Percentiles rank a stretch among this genome's conserved stretches.
Evolutionary conservation across 2,797 vertebrate species (phyloP).

Genomic region (Enteromius trimaculatus): DNA sequence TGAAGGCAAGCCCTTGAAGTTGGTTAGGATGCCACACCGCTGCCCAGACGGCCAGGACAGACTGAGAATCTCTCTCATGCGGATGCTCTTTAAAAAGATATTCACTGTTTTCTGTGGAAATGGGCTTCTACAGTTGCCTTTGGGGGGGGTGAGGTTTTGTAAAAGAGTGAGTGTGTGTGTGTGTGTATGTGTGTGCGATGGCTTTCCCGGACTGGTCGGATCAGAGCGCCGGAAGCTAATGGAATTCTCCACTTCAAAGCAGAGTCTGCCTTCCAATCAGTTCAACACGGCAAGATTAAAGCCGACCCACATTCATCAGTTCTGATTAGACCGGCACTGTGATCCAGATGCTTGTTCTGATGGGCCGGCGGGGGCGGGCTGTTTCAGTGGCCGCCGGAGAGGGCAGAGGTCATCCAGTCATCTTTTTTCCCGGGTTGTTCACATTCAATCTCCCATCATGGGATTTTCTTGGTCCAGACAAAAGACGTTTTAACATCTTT

Average conservation of each 20-base stretch:
- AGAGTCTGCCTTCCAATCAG: constrained; percentile 50
- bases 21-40: constrained; percentile 30
- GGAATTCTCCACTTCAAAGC: constrained; percentile 66
- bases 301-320: constrained; percentile 63
- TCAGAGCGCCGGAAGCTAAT: constrained; percentile 63
- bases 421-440: constrained; percentile 37
- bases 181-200: constrained; percentile 13
- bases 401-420: constrained; percentile 32
- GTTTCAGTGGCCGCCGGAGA: background rate
- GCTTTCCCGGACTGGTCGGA: constrained; percentile 45
- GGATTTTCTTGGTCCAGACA: constrained; percentile 21
- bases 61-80: constrained; percentile 34
- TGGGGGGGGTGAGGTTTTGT: constrained; percentile 22
- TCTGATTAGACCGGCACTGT: constrained; percentile 62
- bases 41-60: constrained; percentile 27
- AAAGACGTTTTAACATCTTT: constrained; percentile 7
- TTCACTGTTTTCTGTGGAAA: constrained; percentile 44
- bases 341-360: constrained; percentile 59
- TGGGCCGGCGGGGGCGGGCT: constrained; percentile 55
- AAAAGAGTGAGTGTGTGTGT: constrained; percentile 20
- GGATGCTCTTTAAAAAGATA: constrained; percentile 49
- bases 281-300: constrained; percentile 62
- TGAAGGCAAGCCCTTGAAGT: constrained; percentile 55
- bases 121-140: constrained; percentile 37
- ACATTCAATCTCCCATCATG: constrained; percentile 25